These are phyloP conservation scores for Benitochromis conjunctus DNA, from an alignment of 2,113 vertebrate species.

Conservation along the genomic window DNA sequence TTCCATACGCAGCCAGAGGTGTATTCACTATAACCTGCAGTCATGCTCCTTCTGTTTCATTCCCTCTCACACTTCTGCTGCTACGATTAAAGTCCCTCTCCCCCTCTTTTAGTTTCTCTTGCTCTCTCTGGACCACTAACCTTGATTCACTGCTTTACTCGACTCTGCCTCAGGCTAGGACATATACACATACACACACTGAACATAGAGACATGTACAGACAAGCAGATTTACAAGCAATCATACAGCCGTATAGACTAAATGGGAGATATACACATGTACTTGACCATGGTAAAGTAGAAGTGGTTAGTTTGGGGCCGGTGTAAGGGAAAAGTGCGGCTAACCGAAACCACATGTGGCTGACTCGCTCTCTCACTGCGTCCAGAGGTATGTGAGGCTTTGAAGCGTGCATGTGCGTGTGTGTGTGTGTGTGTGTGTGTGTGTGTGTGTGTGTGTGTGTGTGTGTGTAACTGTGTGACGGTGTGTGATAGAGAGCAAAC, in stretches of 20 bases:
- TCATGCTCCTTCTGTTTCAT: neutral
- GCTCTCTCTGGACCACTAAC: conserved; percentile 60
- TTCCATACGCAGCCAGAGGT: neutral
- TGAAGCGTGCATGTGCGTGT: neutral
- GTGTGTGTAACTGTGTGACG: neutral
- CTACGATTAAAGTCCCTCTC: conserved; percentile 9
- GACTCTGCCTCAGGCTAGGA: conserved; percentile 32
- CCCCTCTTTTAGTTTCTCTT: conserved; percentile 9
- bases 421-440: neutral
- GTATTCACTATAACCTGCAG: neutral
- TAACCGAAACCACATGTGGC: conserved; percentile 72
- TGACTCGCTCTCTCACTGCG: conserved; percentile 9
- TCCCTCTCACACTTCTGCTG: neutral
- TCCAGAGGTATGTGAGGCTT: conserved; percentile 44
- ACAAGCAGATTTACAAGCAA: conserved; percentile 32
- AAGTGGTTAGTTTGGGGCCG: conserved; percentile 61
- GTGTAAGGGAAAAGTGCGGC: conserved; percentile 47
- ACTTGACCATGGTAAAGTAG: conserved; percentile 44
- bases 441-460: neutral
- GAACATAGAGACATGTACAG: neutral
- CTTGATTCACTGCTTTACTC: conserved; percentile 54
- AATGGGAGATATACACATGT: conserved; percentile 26
- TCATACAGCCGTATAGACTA: neutral
- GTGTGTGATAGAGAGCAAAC: conserved; percentile 22
- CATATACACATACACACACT: neutral